phyloP scores from a whole-genome alignment of 2,888 invertebrate genomes.

The Ophion ellenae region DNA sequence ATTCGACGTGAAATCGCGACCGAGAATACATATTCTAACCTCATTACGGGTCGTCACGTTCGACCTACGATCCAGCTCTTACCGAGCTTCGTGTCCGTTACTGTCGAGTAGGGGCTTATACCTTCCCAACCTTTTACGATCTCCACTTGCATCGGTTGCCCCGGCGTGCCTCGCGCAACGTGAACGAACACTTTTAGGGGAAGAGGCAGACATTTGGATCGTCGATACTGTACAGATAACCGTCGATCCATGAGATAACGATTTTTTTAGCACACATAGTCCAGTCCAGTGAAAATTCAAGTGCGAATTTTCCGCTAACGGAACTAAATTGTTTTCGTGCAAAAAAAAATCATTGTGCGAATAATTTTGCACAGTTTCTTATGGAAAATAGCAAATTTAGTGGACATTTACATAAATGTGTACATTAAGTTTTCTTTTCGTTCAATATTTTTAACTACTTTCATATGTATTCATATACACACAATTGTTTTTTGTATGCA shows the following conservation, averaged over 20 bases:
- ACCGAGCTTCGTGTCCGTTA: conserved; percentile 32
- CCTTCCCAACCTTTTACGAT: conserved; percentile 16
- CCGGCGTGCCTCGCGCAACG: not conserved
- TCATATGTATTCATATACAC: no score
- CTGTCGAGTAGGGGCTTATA: conserved; percentile 23
- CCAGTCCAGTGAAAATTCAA: no score
- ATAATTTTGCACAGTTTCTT: no score
- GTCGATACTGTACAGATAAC: not conserved
- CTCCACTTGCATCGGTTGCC: conserved; percentile 34
- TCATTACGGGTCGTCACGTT: conserved; percentile 42
- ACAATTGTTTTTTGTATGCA: no score
- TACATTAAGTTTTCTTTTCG: no score
- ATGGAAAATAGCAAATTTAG: no score
- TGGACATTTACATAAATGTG: no score
- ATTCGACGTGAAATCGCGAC: not conserved
- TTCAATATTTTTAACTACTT: no score
- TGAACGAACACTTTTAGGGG: not conserved
- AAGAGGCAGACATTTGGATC: not conserved
- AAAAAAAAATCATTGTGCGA: no score
- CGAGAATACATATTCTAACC: conserved; percentile 22
- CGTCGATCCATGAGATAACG: not conserved
- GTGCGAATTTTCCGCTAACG: no score
- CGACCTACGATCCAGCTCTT: not conserved
- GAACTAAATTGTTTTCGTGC: no score
- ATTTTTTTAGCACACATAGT: not conserved